Evolutionary conservation across 2,797 vertebrate species (phyloP), one percentile per base, ranked within the genome.

Genomic region (Acrossocheilus wenchowensis): DNA sequence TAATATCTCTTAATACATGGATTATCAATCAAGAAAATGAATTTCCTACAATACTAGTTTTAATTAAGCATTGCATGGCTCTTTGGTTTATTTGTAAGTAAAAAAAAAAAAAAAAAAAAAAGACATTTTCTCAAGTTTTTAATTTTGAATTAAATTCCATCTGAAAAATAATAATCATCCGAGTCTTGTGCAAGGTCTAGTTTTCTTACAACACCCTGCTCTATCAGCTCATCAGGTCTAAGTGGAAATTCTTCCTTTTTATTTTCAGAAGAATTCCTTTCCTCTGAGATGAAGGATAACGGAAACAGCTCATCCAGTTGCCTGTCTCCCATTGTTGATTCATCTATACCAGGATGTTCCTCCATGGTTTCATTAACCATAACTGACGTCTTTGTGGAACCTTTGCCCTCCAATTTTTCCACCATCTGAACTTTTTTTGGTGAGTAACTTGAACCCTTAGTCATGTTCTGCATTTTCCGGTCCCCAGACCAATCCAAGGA

Each of bases 171-270:
- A 85, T 85, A 4, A 45, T 78, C 50, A 60, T 84, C 45, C 0
- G 8, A 68, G 39, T 62, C 21, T 48, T n/a, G 30, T 0, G 10
- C 30, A 23, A 57, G 3, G 12, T 85, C 50, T 17, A 71, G 41
- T 50, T 36, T 52, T 34, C 17, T 85, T 50, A 78, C 62, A 34
- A 77, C 23, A 69, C 74, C 83, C 19, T 64, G 50, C 23, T 86
- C 84, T 15, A 52, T 1, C 14, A 80, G 26, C 12, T 81, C 54
- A 81, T 74, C 66, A n/a, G 78, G 39, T 45, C 30, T 48, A 39
- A 12, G 11, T 9, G 5, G 8, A 36, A 81, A 52, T 7, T 21
- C 14, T 39, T 52, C 62, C 1, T 69, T 21, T 21, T 6, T 17
- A 5, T 60, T 73, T 60, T 73, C 52, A 43, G 21, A 36, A 19